Base-by-base conservation (phyloP, 1,140 invertebrate species). In the Acyrthosiphon pisum region DNA sequence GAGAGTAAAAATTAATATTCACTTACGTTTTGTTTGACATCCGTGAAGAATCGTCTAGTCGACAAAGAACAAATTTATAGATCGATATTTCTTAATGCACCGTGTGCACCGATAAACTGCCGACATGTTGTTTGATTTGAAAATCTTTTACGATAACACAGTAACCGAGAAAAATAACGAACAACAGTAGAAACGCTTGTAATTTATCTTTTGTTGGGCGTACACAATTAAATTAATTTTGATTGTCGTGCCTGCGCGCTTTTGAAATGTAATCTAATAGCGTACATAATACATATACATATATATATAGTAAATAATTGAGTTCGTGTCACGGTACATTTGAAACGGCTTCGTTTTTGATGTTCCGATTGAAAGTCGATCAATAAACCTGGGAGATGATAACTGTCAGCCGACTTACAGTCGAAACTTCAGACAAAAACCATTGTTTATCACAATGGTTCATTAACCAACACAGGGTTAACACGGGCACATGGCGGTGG, bases 401-500 rank as follows among this genome's bases (percentile, higher is more conserved):
- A 46, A 87, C 44, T 87, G 44, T 87, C 44, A 41, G 18, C 14
- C 18, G 14, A 46, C 44, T 87, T 44, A 46, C 44, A 30, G 84
- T 18, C 4, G 14, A n/a, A 30, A 44, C 30, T 44, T 44, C 84
- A n/a, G 26, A 87, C 44, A 87, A 44, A 87, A 46, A 87, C 84
- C 11, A 87, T 87, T 87, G 44, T 87, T 46, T 46, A 46, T 30
- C 37, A 87, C 84, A 87, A 87, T 87, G 30, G 84, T 87, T 87
- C 84, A 18, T 87, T 87, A 87, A 20, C 23, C 41, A 20, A 30
- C 44, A 44, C 44, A 30, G 44, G 4, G 11, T 86, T 30, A 41
- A 84, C 41, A 41, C 37, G 22, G 9, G 1, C 9, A 44, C 23
- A 84, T 9, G 18, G 30, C 30, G 30, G n/a, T 76, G 41, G 81